Base-by-base conservation (phyloP, 2,888 invertebrate species). In the Yponomeuta sedellus region DNA sequence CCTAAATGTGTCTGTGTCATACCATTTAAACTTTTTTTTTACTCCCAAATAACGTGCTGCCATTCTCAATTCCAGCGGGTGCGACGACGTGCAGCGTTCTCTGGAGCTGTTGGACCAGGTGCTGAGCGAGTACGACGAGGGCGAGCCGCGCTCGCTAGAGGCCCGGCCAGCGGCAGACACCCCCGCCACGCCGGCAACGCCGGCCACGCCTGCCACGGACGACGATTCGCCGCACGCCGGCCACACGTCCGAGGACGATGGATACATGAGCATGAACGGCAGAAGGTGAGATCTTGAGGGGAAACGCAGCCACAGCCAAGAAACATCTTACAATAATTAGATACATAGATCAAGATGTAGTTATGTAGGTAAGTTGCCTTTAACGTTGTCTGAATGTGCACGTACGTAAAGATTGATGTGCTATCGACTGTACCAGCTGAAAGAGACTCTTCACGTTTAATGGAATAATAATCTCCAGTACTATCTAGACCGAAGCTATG, bases 201-300 rank as follows among this genome's bases (percentile, higher is more conserved):
- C 87, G 70, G 92, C 92, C 75, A 93, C 87, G 71, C 92, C 87
- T 71, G 92, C 91, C 81, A 93, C 92, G 74, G 92, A 92, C 84
- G 96, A 95, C 91, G 95, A 95, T 82, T 95, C 95, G 77, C 95
- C 95, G 74, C 93, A 95, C 84, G 94, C 93, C 76, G 95, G 96
- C 74, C 96, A 96, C 85, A 96, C 96, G 82, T 96, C 96, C 67
- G 96, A 97, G 85, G 96, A 97, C 93, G 96, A 97, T 93, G 96
- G 96, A 85, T 96, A 97, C 91, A 96, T 96, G 96, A 96, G 96
- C 91, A 96, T 96, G 94, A 97, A 96, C 94, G 96, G 96, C 75
- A 94, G 96, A 83, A 94, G 94, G 93, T 93, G 72, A 68, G 70
- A 8, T 2, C 39, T 61, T 28, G 6, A 34, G 34, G 8, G 34